Conservation (phyloP, 1,140 invertebrate genomes). For the Rhyzopertha dominica region DNA sequence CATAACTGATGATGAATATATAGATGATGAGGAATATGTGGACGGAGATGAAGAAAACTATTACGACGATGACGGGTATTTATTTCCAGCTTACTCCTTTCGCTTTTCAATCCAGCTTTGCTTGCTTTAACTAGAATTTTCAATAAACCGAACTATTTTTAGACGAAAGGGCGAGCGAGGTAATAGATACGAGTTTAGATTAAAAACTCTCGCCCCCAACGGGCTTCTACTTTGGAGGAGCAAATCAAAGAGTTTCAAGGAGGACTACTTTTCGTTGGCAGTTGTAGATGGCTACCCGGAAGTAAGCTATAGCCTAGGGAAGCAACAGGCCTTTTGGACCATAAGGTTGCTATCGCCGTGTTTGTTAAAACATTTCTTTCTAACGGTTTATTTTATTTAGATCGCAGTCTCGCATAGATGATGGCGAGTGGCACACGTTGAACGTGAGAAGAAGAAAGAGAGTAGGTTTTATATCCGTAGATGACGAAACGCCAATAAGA, state of each 20-base stretch:
- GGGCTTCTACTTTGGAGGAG: slow-evolving; percentile 66
- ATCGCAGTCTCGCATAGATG: slow-evolving; percentile 55
- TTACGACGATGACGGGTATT: too few relatives aligned
- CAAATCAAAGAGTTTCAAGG: slow-evolving; percentile 41
- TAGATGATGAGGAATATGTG: too few relatives aligned
- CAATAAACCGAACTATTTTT: slow-evolving; percentile 31
- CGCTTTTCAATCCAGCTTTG: too few relatives aligned
- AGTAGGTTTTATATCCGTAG: slow-evolving; percentile 63
- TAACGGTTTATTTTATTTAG: slow-evolving; percentile 37
- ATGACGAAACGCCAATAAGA: slow-evolving; percentile 57
- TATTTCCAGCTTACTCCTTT: too few relatives aligned
- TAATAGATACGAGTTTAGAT: slow-evolving; percentile 66
- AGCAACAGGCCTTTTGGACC: slow-evolving; percentile 50
- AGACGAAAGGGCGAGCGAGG: slow-evolving; percentile 59
- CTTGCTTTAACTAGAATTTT: too few relatives aligned
- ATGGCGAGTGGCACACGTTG: slow-evolving; percentile 70
- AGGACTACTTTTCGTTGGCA: slow-evolving; percentile 59
- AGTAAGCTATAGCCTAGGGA: slow-evolving; percentile 60
- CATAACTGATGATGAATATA: too few relatives aligned
- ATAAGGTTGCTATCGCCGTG: slow-evolving; percentile 43
- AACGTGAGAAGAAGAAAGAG: slow-evolving; percentile 61
- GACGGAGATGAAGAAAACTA: too few relatives aligned
- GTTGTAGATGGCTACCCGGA: slow-evolving; percentile 58
- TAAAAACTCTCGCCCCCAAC: slow-evolving; percentile 60
- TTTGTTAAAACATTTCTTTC: neutral